Evolutionary conservation across 2,113 vertebrate genomes (phyloP).

Genomic region (Fukomys damarensis): DNA sequence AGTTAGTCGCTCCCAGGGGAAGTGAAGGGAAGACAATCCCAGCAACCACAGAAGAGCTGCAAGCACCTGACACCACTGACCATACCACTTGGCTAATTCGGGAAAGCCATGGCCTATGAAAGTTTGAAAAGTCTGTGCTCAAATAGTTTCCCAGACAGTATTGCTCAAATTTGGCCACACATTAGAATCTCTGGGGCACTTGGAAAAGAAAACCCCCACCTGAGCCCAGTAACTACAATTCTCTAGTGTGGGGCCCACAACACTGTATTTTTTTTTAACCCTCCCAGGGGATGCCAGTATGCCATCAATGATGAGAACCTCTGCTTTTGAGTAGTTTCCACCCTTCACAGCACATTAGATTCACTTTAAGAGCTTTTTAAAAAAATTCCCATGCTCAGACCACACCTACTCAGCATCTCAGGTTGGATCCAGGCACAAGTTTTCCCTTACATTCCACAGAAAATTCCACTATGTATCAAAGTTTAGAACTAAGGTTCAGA

Average conservation of each 20-base stretch:
- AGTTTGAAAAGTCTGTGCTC: background rate
- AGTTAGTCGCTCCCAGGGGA: background rate
- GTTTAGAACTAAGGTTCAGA: background rate
- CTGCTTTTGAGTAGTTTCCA: background rate
- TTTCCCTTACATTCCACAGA: background rate
- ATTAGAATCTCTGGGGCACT: background rate
- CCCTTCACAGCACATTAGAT: background rate
- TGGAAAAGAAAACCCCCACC: background rate
- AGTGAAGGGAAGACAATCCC: background rate
- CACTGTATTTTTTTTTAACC: background rate
- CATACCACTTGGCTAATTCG: background rate
- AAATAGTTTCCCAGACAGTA: background rate
- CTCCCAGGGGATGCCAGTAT: background rate
- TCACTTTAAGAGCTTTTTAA: background rate
- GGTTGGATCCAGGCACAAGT: background rate
- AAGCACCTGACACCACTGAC: background rate
- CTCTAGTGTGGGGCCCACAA: background rate
- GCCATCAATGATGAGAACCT: background rate
- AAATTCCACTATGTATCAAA: background rate
- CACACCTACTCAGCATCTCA: background rate
- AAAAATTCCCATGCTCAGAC: background rate
- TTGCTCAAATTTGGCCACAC: background rate
- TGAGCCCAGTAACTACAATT: background rate
- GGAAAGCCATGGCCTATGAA: background rate
- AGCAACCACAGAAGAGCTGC: too few species aligned